These are phyloP conservation scores for Corythornis madagascariensis DNA, from an alignment of 2,113 vertebrate species.

Conservation along the genomic window DNA sequence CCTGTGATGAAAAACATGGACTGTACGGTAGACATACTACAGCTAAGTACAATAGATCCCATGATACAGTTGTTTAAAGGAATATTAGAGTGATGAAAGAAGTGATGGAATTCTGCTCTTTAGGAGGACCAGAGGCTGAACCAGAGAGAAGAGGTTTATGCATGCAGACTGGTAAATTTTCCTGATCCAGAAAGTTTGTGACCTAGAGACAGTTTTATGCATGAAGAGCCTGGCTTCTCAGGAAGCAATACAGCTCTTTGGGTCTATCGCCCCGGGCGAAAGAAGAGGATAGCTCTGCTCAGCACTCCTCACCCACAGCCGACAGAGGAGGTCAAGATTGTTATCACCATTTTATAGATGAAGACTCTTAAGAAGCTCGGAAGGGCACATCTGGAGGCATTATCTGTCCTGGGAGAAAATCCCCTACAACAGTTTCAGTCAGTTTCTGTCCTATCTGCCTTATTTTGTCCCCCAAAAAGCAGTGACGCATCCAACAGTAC, in stretches of 20 bases:
- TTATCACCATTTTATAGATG: not conserved
- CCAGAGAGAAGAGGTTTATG: not conserved
- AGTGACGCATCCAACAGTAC: slow-evolving; percentile 19
- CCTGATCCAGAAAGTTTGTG: not conserved
- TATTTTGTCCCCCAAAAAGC: not conserved
- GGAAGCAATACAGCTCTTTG: not conserved
- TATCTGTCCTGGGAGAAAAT: not conserved
- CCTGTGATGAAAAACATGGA: slow-evolving; percentile 68
- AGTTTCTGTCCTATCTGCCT: not conserved
- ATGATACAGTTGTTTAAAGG: slow-evolving; percentile 57
- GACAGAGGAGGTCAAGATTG: not conserved
- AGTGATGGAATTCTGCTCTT: slow-evolving; percentile 67
- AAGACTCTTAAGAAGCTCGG: not conserved
- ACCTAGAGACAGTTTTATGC: not conserved
- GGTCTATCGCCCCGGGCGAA: not conserved
- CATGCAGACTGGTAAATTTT: slow-evolving; percentile 1
- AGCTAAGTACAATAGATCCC: slow-evolving; percentile 60
- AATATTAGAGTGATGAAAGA: slow-evolving; percentile 73
- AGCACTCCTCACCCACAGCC: not conserved
- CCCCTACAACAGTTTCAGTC: not conserved
- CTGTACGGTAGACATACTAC: slow-evolving; percentile 37
- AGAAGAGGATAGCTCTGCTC: not conserved
- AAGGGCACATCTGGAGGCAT: not conserved
- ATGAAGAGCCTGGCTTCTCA: not conserved
- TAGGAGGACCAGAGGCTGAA: slow-evolving; percentile 53